Evolutionary conservation across 2,888 invertebrate genomes (phyloP).

Genomic region (Thumatha senex): DNA sequence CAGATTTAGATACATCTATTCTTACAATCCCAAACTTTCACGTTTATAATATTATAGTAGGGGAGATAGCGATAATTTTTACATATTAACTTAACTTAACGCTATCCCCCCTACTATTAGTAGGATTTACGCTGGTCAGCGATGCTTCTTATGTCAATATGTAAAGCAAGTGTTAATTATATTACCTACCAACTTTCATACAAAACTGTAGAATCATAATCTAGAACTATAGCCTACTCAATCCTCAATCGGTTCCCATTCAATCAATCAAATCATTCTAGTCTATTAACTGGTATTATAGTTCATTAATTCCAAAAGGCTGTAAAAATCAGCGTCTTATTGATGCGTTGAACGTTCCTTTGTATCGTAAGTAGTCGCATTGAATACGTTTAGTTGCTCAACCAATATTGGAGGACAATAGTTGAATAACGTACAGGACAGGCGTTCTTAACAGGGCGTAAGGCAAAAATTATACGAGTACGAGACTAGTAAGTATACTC

Average conservation of each 20-base stretch:
- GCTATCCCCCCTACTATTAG: too few species aligned
- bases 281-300: slow-evolving; percentile 22
- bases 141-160: too few species aligned
- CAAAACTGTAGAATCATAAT: not conserved
- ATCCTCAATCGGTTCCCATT: slow-evolving; percentile 3
- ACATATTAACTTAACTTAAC: too few species aligned
- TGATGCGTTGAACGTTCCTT: slow-evolving; percentile 41
- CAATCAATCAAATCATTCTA: slow-evolving; percentile 21
- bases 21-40: too few species aligned
- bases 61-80: too few species aligned
- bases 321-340: slow-evolving; percentile 32
- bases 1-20: too few species aligned
- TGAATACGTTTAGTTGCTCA: slow-evolving; percentile 53
- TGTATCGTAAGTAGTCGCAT: slow-evolving; percentile 55
- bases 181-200: not conserved
- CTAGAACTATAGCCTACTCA: not conserved
- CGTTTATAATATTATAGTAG: too few species aligned
- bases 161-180: too few species aligned
- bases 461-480: slow-evolving; percentile 22
- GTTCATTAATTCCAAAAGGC: slow-evolving; percentile 27
- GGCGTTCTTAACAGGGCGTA: slow-evolving; percentile 21
- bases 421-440: slow-evolving; percentile 43
- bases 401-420: slow-evolving; percentile 75
- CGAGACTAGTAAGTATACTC: too few species aligned
- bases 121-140: too few species aligned